Base-by-base conservation (phyloP, 2,113 vertebrate species). In the Melanerpes aurifrons region DNA sequence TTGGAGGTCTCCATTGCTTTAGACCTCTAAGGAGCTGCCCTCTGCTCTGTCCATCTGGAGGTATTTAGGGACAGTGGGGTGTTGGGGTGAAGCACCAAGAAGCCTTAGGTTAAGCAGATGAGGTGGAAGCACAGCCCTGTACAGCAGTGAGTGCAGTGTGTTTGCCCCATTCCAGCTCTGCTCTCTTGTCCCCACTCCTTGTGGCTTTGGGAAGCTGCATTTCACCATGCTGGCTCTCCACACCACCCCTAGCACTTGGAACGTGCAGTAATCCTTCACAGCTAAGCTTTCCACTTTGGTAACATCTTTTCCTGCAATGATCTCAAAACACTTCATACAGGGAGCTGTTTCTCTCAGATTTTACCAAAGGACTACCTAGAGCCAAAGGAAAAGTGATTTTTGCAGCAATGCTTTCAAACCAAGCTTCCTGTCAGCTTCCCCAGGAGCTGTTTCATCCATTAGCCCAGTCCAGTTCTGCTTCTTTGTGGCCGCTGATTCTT, bases 311-410 rank as follows among this genome's bases (percentile, higher is more conserved):
- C 61, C 57, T 45, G n/a, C 40, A 64, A 90, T 28, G 54, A 71
- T 72, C 79, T 78, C 43, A 40, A 66, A 91, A 63, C 29, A 68
- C 40, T 92, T 87, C 66, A 64, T 58, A 53, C 4, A 37, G 26
- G 37, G 53, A 71, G 91, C 68, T 24, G 31, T 75, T 90, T 81
- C 69, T 71, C 29, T 70, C 47, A 2, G 6, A 31, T 90, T 89
- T 91, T 86, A 71, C 54, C 56, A 70, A 90, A 89, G 28, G 10
- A 43, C 31, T 83, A 69, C 12, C 31, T 83, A 32, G 54, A 89
- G 69, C 69, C 82, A 95, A 90, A 91, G 82, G 32, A 85, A 62
- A 91, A 86, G 59, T 72, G 69, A 62, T 74, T 32, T 89, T 91
- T 20, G 2, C 68, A 91, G 75, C 58, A 91, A n/a, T 0, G 2